These are phyloP conservation scores for Rhynchotus rufescens DNA, from an alignment of 2,797 vertebrate species.

Conservation along the genomic window DNA sequence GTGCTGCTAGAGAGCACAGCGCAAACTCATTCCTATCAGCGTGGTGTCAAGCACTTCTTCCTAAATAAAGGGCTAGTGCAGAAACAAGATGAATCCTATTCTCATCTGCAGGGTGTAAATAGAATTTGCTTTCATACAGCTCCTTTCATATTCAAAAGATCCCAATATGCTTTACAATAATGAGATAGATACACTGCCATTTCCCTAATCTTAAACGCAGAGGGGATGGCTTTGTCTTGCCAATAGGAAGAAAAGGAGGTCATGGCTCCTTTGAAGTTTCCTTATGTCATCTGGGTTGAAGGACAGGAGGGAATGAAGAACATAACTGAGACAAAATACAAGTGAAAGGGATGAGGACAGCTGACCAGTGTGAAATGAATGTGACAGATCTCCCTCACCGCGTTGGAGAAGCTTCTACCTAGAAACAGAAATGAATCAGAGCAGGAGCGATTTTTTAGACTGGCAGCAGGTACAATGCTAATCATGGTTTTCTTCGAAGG, in stretches of 20 bases:
- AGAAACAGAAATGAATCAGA: constrained; percentile 13
- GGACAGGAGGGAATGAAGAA: constrained; percentile 1
- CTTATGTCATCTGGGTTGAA: constrained; percentile 17
- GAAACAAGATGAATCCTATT: constrained; percentile 15
- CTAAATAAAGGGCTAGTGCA: neutral
- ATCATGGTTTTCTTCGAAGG: neutral
- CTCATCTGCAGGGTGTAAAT: neutral
- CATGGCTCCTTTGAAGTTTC: constrained; percentile 35
- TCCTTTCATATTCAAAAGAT: constrained; percentile 51
- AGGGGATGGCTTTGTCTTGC: constrained; percentile 23
- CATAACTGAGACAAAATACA: constrained; percentile 5
- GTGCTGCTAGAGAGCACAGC: neutral
- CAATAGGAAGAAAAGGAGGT: constrained; percentile 27
- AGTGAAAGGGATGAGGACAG: neutral
- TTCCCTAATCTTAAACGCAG: neutral
- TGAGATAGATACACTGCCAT: constrained; percentile 18
- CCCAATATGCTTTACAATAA: constrained; percentile 36
- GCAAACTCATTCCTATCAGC: neutral
- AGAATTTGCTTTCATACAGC: constrained; percentile 2
- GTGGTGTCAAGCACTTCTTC: neutral
- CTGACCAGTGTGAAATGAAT: neutral
- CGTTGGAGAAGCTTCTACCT: neutral
- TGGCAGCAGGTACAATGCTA: neutral
- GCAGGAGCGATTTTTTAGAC: neutral
- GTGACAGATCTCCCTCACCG: neutral